phyloP scores from a whole-genome alignment of 2,888 invertebrate genomes.

The Cheilosia variabilis region DNA sequence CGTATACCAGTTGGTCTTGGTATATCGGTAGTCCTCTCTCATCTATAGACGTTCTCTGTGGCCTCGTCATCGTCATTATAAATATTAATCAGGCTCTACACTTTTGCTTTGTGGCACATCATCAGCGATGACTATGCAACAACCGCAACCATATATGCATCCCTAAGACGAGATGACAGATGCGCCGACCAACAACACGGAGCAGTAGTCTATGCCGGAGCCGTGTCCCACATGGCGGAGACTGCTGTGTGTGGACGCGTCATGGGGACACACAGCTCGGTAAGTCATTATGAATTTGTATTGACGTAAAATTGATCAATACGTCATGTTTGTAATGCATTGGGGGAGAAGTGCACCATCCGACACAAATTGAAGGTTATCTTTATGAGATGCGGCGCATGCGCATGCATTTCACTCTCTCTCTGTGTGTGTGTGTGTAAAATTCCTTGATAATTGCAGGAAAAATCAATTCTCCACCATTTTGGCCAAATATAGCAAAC shows the following conservation, averaged over 20 bases:
- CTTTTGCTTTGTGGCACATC: conserved; percentile 66
- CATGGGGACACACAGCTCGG: conserved; percentile 36
- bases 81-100: conserved; percentile 76
- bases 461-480: conserved; percentile 61
- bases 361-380: conserved; percentile 66
- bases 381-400: conserved; percentile 45
- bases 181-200: conserved; percentile 17
- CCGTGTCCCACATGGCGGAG: conserved; percentile 19
- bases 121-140: conserved; percentile 64
- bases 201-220: background rate
- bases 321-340: conserved; percentile 68
- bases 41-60: conserved; percentile 46
- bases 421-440: conserved; percentile 8
- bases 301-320: conserved; percentile 75
- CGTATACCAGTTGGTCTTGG: conserved; percentile 39
- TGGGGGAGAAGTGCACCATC: conserved; percentile 43
- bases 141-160: conserved; percentile 54
- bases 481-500: conserved; percentile 68
- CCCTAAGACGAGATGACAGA: conserved; percentile 58
- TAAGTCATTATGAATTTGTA: conserved; percentile 68
- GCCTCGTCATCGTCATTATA: conserved; percentile 75
- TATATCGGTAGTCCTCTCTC: conserved; percentile 59
- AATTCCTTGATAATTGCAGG: conserved; percentile 67
- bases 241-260: conserved; percentile 10
- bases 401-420: background rate